Base-by-base conservation (phyloP, 35 echinoderm and acorn worm species). In the Lytechinus pictus region DNA sequence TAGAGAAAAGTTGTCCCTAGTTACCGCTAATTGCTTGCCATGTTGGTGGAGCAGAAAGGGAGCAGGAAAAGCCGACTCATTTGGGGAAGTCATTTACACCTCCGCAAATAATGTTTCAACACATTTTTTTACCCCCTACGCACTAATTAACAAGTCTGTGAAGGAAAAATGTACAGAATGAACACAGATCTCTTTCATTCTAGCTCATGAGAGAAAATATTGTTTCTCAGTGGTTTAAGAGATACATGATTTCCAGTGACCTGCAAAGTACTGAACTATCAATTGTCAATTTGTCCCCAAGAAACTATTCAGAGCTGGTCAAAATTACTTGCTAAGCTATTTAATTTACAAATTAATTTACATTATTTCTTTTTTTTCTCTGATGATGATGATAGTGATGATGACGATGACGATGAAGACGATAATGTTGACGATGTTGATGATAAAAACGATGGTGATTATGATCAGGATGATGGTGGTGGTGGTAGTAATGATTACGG, bases 81-180 rank as follows among this genome's bases (percentile, higher is more conserved):
- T 79, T 79, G 66, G 66, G 66, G 66, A 79, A 79, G 66, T 79
- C 66, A 79, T 79, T 79, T 79, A 79, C 66, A 79, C 66, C 66
- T 79, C 19, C 66, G 66, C 19, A 79, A 79, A 79, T 79, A 79
- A 79, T n/a, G 21, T 79, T 79, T 79, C 66, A 79, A 79, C 66
- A 79, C 66, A 6, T 24, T 24, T 71, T 44, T 44, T 79, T 58
- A 58, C 66, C 66, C 66, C 66, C 66, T 79, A 79, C 66, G 16
- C 66, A 79, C 66, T 79, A 79, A 79, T 79, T 79, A 79, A 79
- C 66, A 4, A 16, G 21, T 79, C 66, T 79, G 66, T 79, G 66
- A 79, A 79, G 66, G 66, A 79, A 79, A 44, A 24, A 79, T 16
- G 66, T 79, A 16, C 66, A 79, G 8, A 79, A 16, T 79, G 21